These are phyloP conservation scores for Cheilinus undulatus DNA, from an alignment of 2,113 vertebrate species.

Conservation along the genomic window DNA sequence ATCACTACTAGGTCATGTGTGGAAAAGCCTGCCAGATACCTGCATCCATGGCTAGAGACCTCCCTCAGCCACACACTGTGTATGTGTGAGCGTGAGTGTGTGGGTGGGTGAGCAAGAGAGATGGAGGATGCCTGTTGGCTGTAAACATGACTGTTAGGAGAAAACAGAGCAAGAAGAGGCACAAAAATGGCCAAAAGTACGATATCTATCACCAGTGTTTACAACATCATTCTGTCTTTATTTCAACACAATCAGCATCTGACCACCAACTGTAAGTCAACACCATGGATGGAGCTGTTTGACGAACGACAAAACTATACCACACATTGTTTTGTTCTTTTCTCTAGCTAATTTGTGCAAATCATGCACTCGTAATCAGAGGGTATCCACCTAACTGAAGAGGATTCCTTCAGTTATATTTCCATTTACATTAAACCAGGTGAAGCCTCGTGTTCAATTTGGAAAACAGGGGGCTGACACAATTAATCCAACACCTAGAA, in stretches of 20 bases:
- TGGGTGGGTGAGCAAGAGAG: conserved; percentile 54
- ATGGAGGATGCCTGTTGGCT: conserved; percentile 74
- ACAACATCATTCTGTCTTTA: not conserved
- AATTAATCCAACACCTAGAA: not conserved
- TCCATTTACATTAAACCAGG: too few relatives aligned
- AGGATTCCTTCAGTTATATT: not conserved
- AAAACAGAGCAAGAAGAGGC: conserved; percentile 48
- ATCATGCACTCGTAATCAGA: not conserved
- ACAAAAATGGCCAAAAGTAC: conserved; percentile 24
- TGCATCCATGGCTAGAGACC: conserved; percentile 77
- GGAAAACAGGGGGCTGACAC: not conserved
- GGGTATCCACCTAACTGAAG: not conserved
- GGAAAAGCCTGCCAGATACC: conserved; percentile 82
- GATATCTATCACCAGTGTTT: conserved; percentile 6
- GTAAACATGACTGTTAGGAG: conserved; percentile 59
- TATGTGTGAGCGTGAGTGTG: conserved; percentile 37
- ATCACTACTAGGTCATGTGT: conserved; percentile 84
- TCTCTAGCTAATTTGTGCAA: conserved; percentile 1
- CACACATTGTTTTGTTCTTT: not conserved
- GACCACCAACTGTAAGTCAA: not conserved
- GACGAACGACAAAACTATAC: too few relatives aligned
- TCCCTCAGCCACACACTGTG: conserved; percentile 67
- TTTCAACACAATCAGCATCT: not conserved
- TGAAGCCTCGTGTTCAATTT: too few relatives aligned
- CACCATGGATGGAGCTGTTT: not conserved